A percentile compares a stretch with the other conserved stretches of the same genome.
These are phyloP conservation scores for Psittacula derbiana DNA, from an alignment of 2,797 vertebrate genomes.

Conservation along the genomic window DNA sequence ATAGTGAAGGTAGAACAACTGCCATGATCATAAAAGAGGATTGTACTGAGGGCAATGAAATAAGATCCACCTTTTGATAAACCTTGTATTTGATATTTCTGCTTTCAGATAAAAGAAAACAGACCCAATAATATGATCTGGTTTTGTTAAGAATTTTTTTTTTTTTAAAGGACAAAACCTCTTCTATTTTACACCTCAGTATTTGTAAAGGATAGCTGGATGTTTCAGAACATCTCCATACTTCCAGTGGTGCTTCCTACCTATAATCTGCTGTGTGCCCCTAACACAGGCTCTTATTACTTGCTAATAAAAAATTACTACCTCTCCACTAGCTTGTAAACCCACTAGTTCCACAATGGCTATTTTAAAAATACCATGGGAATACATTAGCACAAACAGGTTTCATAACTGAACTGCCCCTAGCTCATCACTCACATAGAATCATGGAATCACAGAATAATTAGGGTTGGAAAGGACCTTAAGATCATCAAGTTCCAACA, in stretches of 20 bases:
- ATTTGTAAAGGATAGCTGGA: background rate
- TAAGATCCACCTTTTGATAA: background rate
- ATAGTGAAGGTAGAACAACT: background rate
- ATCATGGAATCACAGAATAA: background rate
- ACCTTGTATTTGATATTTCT: background rate
- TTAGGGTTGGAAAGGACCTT: background rate
- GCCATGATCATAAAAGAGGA: background rate
- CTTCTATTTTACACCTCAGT: background rate
- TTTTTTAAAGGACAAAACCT: background rate
- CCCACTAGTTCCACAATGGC: background rate
- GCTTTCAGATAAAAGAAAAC: background rate
- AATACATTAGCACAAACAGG: background rate
- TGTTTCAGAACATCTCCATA: background rate
- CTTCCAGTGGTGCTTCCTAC: background rate
- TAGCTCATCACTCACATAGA: background rate
- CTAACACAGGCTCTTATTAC: background rate
- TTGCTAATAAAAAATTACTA: background rate
- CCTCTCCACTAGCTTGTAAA: background rate
- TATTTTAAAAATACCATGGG: background rate
- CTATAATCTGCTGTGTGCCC: background rate
- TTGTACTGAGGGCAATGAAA: background rate
- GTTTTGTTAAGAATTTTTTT: background rate
- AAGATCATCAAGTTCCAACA: background rate
- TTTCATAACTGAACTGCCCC: background rate
- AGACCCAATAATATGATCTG: background rate